Percentiles rank a stretch among this genome's conserved stretches.
Evolutionary conservation across 2,113 vertebrate genomes (phyloP).

Genomic region (Beaufortia kweichowensis): DNA sequence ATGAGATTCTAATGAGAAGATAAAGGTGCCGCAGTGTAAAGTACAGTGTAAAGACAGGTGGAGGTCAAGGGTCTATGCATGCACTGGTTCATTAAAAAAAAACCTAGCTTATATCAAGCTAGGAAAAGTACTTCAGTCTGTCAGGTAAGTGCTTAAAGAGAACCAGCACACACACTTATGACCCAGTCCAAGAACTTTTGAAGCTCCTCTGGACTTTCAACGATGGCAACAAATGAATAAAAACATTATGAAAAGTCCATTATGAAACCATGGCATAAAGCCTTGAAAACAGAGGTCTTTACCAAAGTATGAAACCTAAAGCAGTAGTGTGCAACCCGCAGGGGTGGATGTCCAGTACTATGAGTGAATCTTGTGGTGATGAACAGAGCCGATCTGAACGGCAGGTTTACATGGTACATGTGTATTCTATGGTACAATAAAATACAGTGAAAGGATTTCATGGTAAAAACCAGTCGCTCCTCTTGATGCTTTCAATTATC

Average conservation of each 20-base stretch:
- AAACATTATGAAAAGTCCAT: no score
- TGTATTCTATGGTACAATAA: slow-evolving; percentile 45
- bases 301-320: slow-evolving; percentile 6
- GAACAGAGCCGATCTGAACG: slow-evolving; percentile 29
- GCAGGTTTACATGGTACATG: slow-evolving; percentile 8
- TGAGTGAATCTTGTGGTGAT: slow-evolving; percentile 15
- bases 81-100: background rate
- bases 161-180: slow-evolving; percentile 7
- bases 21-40: background rate
- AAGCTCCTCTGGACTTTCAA: no score
- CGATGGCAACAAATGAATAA: no score
- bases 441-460: slow-evolving; percentile 51
- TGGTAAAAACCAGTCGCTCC: slow-evolving; percentile 22
- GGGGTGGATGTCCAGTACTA: slow-evolving; percentile 13
- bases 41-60: slow-evolving; percentile 24
- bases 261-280: background rate
- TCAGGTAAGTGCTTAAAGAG: slow-evolving; percentile 29
- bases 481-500: slow-evolving; percentile 30
- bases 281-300: slow-evolving; percentile 9
- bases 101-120: background rate
- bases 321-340: background rate
- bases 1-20: background rate
- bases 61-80: slow-evolving; percentile 17
- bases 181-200: slow-evolving; percentile 25
- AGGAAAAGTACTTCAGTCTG: background rate